phyloP scores from a whole-genome alignment of 1,140 invertebrate genomes.

The Ceratosolen fusciceps region DNA sequence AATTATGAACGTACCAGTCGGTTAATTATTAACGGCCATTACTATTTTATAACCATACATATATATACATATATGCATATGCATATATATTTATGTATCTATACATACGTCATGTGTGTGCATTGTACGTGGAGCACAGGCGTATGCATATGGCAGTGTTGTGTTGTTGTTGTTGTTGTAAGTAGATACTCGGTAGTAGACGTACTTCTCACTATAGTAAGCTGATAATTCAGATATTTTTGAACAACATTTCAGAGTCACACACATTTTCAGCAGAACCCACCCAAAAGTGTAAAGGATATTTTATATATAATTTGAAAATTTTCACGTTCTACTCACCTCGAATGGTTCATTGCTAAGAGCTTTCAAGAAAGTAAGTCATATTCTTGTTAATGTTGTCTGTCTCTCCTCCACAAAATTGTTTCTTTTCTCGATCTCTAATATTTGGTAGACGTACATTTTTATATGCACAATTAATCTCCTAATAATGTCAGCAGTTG shows the following conservation, averaged over 20 bases:
- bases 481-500: constrained; percentile 32
- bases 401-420: constrained; percentile 66
- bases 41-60: too few species aligned
- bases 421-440: constrained; percentile 40
- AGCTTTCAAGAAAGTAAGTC: constrained; percentile 67
- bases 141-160: too few species aligned
- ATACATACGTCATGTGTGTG: too few species aligned
- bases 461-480: constrained; percentile 41
- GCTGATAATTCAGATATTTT: not conserved
- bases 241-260: not conserved
- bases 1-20: too few species aligned
- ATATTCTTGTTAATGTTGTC: constrained; percentile 68
- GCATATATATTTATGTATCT: too few species aligned
- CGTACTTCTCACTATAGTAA: not conserved
- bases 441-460: constrained; percentile 37
- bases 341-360: constrained; percentile 65
- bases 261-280: constrained; percentile 50
- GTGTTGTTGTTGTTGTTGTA: too few species aligned
- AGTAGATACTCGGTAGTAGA: not conserved
- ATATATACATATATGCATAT: too few species aligned
- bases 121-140: too few species aligned
- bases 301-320: constrained; percentile 49
- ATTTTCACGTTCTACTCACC: constrained; percentile 69
- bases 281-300: constrained; percentile 56
- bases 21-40: too few species aligned